These are phyloP conservation scores for Parazoanthus atlanticus DNA, from an alignment of 92 coral and sea anemone species.

Conservation along the genomic window DNA sequence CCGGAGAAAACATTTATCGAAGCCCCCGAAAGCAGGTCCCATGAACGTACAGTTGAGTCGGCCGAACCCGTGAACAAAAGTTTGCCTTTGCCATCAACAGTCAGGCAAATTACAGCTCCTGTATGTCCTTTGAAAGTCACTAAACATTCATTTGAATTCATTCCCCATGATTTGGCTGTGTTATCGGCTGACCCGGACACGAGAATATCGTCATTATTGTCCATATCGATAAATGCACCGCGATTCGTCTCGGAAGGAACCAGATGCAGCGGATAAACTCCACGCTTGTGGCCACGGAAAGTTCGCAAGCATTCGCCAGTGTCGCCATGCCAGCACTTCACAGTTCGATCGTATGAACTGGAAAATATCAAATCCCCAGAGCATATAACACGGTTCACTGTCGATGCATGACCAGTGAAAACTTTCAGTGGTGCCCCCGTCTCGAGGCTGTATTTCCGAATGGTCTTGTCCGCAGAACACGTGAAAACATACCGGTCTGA, in stretches of 20 bases:
- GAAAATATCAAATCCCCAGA: conserved; percentile 90
- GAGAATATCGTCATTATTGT: conserved; percentile 86
- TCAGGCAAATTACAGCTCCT: conserved; percentile 82
- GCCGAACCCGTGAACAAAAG: conserved; percentile 90
- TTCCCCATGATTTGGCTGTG: conserved; percentile 97
- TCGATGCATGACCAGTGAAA: conserved; percentile 78
- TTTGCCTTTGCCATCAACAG: conserved; percentile 91
- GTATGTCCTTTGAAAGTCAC: conserved; percentile 86
- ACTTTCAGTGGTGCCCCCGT: conserved; percentile 67
- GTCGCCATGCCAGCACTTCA: conserved; percentile 90
- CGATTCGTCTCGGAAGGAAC: conserved; percentile 89
- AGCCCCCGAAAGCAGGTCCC: conserved; percentile 92
- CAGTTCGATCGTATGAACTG: conserved; percentile 92
- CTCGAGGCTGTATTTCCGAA: conserved; percentile 91
- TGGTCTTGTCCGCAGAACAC: conserved; percentile 86
- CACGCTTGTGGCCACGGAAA: conserved; percentile 85
- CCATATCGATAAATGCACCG: conserved; percentile 83
- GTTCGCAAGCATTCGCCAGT: conserved; percentile 83
- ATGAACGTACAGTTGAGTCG: conserved; percentile 83
- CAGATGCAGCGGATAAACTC: conserved; percentile 76
- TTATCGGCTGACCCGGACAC: conserved; percentile 89
- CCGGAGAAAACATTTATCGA: conserved; percentile 75
- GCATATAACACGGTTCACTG: conserved; percentile 80
- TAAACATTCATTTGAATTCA: conserved; percentile 92
- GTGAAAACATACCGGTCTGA: conserved; percentile 88